Evolutionary conservation across 2,113 vertebrate genomes (phyloP).

Genomic region (Callipepla squamata): DNA sequence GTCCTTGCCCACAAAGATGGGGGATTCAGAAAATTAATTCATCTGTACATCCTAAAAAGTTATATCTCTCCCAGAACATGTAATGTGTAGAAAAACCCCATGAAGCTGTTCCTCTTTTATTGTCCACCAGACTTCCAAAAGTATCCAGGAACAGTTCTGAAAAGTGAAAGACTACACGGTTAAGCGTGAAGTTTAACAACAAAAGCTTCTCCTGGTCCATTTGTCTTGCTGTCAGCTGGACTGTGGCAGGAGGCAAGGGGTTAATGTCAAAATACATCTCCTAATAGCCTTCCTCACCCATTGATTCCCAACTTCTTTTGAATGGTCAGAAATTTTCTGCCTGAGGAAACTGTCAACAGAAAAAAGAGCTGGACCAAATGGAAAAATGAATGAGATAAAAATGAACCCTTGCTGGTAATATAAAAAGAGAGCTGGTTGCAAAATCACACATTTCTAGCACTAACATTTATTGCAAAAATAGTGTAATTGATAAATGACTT

Average conservation of each 20-base stretch:
- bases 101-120: background rate
- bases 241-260: slow-evolving; percentile 34
- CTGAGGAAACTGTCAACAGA: slow-evolving; percentile 36
- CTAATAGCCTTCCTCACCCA: slow-evolving; percentile 34
- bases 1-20: background rate
- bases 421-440: background rate
- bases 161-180: background rate
- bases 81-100: background rate
- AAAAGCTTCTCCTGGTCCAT: background rate
- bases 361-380: slow-evolving; percentile 19
- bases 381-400: background rate
- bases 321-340: slow-evolving; percentile 58
- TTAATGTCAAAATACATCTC: slow-evolving; percentile 61
- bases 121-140: background rate
- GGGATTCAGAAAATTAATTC: background rate
- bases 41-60: background rate
- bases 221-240: background rate
- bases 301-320: slow-evolving; percentile 60
- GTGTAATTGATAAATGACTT: background rate
- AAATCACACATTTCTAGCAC: background rate
- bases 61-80: background rate
- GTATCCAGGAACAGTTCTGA: background rate
- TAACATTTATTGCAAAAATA: background rate
- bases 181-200: background rate
- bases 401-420: background rate